Conservation (phyloP, 2,888 invertebrate genomes). For the Meganola albula region DNA sequence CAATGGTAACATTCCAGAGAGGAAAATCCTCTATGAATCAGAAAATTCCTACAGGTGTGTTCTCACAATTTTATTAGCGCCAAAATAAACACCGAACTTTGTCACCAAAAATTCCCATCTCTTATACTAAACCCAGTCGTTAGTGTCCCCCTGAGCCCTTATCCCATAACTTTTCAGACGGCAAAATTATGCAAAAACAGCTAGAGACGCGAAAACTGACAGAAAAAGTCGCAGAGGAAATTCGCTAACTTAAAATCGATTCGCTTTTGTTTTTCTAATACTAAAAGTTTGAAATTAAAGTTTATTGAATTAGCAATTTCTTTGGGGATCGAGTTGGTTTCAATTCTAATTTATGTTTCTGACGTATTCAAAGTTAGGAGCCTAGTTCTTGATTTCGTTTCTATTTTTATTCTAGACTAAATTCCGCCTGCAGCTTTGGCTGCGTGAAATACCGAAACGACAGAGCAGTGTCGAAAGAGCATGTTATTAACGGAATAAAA, state of each 20-base stretch:
- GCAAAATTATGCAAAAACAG: conserved; percentile 21
- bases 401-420: too few relatives aligned
- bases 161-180: conserved; percentile 19
- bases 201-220: conserved; percentile 2
- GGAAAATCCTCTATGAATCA: conserved; percentile 12
- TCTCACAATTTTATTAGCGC: conserved; percentile 6
- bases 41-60: conserved; percentile 17
- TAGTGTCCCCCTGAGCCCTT: conserved; percentile 17
- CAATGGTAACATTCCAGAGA: conserved; percentile 6
- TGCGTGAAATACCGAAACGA: too few relatives aligned
- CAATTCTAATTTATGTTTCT: conserved; percentile 14
- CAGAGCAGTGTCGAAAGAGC: too few relatives aligned
- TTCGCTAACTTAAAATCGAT: conserved; percentile 23
- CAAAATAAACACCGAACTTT: conserved; percentile 15
- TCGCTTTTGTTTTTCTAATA: conserved; percentile 25
- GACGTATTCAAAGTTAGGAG: too few relatives aligned
- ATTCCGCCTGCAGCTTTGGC: too few relatives aligned
- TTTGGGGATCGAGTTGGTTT: conserved; percentile 13
- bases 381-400: too few relatives aligned
- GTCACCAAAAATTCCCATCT: conserved; percentile 15
- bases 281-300: conserved; percentile 22
- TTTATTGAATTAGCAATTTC: conserved; percentile 21
- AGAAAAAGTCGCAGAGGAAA: conserved; percentile 12
- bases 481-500: too few relatives aligned
- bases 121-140: conserved; percentile 22